Percentiles rank a stretch among this genome's conserved stretches.
These are phyloP conservation scores for Hyposoter didymator DNA, from an alignment of 2,888 invertebrate genomes.

Conservation along the genomic window DNA sequence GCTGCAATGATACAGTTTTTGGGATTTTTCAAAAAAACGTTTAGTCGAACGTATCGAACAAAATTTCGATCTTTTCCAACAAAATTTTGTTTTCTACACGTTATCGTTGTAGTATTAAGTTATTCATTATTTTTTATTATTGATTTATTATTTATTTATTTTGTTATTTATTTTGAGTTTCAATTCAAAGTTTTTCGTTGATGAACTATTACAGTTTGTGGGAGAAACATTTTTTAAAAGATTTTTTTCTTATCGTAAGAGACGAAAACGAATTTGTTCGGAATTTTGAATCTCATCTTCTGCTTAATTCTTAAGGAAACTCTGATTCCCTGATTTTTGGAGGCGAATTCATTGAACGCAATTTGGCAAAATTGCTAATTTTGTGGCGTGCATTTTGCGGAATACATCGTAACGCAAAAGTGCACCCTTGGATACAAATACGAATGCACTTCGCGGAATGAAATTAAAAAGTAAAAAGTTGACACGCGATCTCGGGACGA, in stretches of 20 bases:
- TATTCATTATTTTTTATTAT: too few species aligned
- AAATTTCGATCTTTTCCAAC: too few species aligned
- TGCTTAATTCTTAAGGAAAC: slow-evolving; percentile 40
- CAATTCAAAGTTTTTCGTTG: neutral
- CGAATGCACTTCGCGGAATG: slow-evolving; percentile 26
- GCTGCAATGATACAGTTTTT: too few species aligned
- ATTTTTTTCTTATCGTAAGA: too few species aligned
- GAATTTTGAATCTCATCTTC: slow-evolving; percentile 59
- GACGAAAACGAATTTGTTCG: neutral
- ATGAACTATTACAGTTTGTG: neutral
- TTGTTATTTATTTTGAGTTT: too few species aligned
- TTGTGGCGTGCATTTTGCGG: neutral
- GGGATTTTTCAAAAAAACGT: too few species aligned
- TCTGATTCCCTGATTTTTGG: slow-evolving; percentile 60
- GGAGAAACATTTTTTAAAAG: too few species aligned
- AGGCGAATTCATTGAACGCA: slow-evolving; percentile 55
- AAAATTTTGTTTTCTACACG: too few species aligned
- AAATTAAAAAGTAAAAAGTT: slow-evolving; percentile 54
- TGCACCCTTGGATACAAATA: slow-evolving; percentile 21
- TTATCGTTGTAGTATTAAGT: too few species aligned
- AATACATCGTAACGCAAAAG: neutral
- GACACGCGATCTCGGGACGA: slow-evolving; percentile 53
- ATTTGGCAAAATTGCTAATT: slow-evolving; percentile 28
- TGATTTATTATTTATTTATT: too few species aligned
- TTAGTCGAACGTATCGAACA: too few species aligned